phyloP scores from a whole-genome alignment of 2,113 vertebrate genomes.

The Poeciliopsis turrubarensis region DNA sequence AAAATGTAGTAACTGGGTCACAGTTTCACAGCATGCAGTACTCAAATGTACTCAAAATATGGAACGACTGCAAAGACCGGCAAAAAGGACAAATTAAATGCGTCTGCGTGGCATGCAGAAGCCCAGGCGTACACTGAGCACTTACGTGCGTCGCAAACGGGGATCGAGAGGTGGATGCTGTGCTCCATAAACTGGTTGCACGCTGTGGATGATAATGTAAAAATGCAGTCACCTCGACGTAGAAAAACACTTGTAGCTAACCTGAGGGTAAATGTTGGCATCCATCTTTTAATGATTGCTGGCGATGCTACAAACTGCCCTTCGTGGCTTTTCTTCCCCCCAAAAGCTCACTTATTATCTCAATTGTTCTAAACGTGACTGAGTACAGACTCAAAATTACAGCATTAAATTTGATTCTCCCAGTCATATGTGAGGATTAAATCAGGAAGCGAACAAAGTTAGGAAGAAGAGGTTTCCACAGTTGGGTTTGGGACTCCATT shows the following conservation, averaged over 20 bases:
- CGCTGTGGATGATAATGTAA: constrained; percentile 78
- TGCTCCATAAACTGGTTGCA: constrained; percentile 96
- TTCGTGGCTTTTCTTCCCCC: not conserved
- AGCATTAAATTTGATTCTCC: no score
- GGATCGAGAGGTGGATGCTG: constrained; percentile 95
- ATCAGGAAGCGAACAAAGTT: no score
- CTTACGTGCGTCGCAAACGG: constrained; percentile 90
- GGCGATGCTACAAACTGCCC: not conserved
- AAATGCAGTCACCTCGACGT: constrained; percentile 29
- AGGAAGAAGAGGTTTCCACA: no score
- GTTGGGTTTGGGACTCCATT: no score
- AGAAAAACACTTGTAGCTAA: constrained; percentile 4
- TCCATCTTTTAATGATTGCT: constrained; percentile 2
- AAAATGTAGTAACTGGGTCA: not conserved
- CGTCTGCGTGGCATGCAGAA: constrained; percentile 48
- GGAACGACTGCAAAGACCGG: constrained; percentile 5
- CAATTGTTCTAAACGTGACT: no score
- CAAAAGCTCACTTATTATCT: not conserved
- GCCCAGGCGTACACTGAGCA: constrained; percentile 34
- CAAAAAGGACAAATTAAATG: constrained; percentile 13
- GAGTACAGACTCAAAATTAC: no score
- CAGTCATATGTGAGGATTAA: no score
- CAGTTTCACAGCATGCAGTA: constrained; percentile 20
- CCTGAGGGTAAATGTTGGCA: not conserved
- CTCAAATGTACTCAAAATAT: constrained; percentile 9